Evolutionary conservation across 2,113 vertebrate genomes (phyloP), one percentile per base, ranked within the genome.

Genomic region (Sylvia atricapilla): DNA sequence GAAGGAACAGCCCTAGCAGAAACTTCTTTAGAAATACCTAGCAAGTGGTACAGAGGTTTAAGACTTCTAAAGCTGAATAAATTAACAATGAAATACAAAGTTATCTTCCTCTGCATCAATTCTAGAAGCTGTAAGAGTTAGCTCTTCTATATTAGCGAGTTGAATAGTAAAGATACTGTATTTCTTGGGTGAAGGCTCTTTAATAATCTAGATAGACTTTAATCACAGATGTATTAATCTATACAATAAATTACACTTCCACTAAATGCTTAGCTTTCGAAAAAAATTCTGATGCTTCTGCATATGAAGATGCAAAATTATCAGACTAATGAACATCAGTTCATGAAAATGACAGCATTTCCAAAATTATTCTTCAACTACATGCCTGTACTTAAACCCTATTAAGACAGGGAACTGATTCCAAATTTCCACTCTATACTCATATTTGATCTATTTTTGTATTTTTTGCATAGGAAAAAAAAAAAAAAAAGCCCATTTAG

Each of bases 401-500:
- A 89, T 83, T 89, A 93, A 87, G n/a, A 85, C 79, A 43, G 58
- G 19, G n/a, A 90, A 88, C n/a, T 58, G 55, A 90, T 73, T 95
- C 67, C 62, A 89, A 89, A 69, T 85, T 92, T 93, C 68, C 37
- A 86, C 82, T 86, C 46, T 63, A 94, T 83, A 64, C 39, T 87
- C 50, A 69, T 46, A 93, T 83, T 95, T 83, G 44, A 91, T 76
- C 87, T 95, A 95, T 85, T 95, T 95, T 89, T 91, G 35, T 70
- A 77, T 80, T 87, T 95, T 96, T 96, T 93, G 55, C 53, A 84
- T n/a, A 50, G 30, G 13, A 37, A 87, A 68, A 37, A 25, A 49
- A 68, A 94, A 89, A 88, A 68, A 94, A 89, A 88, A 76, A 69
- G 25, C 11, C 43, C 33, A 60, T 66, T 91, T 79, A 85, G 28